A percentile compares a stretch with the other conserved stretches of the same genome.
Conservation (phyloP, 2,797 vertebrate genomes). For the Erpetoichthys calabaricus region DNA sequence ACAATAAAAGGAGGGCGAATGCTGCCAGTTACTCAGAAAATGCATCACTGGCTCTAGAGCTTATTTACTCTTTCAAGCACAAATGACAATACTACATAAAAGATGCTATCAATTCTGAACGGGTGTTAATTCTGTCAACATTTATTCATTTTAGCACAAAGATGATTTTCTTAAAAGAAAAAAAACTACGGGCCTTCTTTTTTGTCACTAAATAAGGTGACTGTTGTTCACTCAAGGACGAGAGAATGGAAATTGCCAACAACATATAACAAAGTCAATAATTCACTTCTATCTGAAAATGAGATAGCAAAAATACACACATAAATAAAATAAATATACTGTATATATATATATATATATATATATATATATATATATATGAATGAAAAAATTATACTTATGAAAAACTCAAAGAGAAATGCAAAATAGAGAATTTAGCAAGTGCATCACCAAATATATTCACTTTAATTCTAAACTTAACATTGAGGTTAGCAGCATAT, state of each 20-base stretch:
- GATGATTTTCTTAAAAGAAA: constrained; percentile 23
- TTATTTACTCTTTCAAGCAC: constrained; percentile 37
- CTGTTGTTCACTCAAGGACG: constrained; percentile 13
- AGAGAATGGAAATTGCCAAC: constrained; percentile 4
- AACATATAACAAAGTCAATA: background rate
- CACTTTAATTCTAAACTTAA: too few species aligned
- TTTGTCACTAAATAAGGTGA: background rate
- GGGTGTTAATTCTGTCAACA: constrained; percentile 30
- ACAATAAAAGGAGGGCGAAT: constrained; percentile 48
- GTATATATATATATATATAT: constrained; percentile 14
- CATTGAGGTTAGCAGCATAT: too few species aligned
- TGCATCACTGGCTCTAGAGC: constrained; percentile 30
- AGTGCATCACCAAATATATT: too few species aligned
- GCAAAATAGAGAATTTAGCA: too few species aligned
- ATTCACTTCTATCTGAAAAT: too few species aligned
- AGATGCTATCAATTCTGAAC: constrained; percentile 34
- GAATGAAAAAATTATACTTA: constrained; percentile 23
- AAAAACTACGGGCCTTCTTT: background rate
- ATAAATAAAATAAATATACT: background rate
- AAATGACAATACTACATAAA: constrained; percentile 36
- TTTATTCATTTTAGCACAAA: constrained; percentile 24
- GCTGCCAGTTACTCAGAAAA: constrained; percentile 39
- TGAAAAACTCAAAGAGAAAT: constrained; percentile 10
- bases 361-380: constrained; percentile 19
- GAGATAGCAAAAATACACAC: too few species aligned